Evolutionary conservation across 1,140 invertebrate species (phyloP).

Genomic region (Wasmannia auropunctata): DNA sequence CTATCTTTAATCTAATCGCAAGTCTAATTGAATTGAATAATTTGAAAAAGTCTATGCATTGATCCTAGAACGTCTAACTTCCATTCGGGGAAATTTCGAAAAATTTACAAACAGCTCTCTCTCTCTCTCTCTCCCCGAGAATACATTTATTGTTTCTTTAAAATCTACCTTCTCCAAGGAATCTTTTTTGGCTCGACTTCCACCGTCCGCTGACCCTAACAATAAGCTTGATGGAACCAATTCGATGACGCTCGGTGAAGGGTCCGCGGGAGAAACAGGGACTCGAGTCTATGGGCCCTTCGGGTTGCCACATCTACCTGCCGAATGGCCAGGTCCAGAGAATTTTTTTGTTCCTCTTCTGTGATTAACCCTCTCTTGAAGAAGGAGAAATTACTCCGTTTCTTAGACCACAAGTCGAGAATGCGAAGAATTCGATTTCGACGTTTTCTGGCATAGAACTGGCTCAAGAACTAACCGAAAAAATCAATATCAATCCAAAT

Average conservation of each 20-base stretch:
- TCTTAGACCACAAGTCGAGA: background rate
- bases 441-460: constrained; percentile 17
- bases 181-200: background rate
- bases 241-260: constrained; percentile 56
- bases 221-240: constrained; percentile 41
- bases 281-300: constrained; percentile 59
- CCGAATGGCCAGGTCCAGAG: constrained; percentile 60
- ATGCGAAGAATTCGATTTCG: background rate
- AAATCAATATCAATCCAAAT: background rate
- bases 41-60: too few species aligned
- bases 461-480: background rate
- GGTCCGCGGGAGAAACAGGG: background rate
- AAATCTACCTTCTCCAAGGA: too few species aligned
- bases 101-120: too few species aligned
- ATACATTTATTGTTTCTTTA: too few species aligned
- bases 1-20: too few species aligned
- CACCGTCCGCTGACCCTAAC: constrained; percentile 12
- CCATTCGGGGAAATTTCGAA: too few species aligned
- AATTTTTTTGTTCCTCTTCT: constrained; percentile 51
- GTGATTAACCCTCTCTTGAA: constrained; percentile 47
- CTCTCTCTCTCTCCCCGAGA: too few species aligned
- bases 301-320: constrained; percentile 62
- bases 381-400: background rate
- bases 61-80: too few species aligned
- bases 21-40: too few species aligned